Evolutionary conservation across 2,797 vertebrate genomes (phyloP), one percentile per base, ranked within the genome.

Genomic region (Brachymystax lenok): DNA sequence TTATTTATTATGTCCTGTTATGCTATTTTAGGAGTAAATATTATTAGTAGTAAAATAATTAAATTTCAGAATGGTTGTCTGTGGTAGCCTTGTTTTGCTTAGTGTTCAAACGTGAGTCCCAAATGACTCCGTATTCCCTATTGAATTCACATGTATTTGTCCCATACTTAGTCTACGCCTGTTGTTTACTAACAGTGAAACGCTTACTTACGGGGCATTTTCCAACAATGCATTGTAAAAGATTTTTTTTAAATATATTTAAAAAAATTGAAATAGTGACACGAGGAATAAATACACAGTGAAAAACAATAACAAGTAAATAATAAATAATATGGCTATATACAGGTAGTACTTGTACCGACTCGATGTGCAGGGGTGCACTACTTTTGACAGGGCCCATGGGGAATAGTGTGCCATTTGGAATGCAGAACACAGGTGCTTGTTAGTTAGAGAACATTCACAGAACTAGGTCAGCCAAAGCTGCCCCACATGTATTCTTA

Each of bases 401-500:
- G n/a, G 56, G 56, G 59, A 63, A 61, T 61, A 21, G 21, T 10
- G 10, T 61, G 59, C 59, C 59, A 61, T 24, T 61, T 21, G n/a
- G 56, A n/a, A 61, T 21, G n/a, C n/a, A 21, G 56, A n/a, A n/a
- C 56, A 59, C 6, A 59, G 56, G 6, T 7, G 4, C 17, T 19
- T 73, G 14, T 69, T 69, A 59, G 13, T 72, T 46, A 52, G 19
- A 17, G 8, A 4, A 46, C 67, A 21, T 66, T 66, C 30, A 27
- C n/a, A 35, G 10, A 73, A 68, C 46, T 67, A 54, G 51, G 69
- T 80, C 40, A n/a, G 28, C 0, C 66, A 73, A 66, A 54, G 71
- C 2, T 83, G 74, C 76, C 75, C 73, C 30, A 79, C 28, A 76
- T 77, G 77, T 1, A 46, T 46, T 54, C 46, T 0, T 73, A 54